Base-by-base conservation (phyloP, 2,113 vertebrate species). In the Campylomormyrus numenius region DNA sequence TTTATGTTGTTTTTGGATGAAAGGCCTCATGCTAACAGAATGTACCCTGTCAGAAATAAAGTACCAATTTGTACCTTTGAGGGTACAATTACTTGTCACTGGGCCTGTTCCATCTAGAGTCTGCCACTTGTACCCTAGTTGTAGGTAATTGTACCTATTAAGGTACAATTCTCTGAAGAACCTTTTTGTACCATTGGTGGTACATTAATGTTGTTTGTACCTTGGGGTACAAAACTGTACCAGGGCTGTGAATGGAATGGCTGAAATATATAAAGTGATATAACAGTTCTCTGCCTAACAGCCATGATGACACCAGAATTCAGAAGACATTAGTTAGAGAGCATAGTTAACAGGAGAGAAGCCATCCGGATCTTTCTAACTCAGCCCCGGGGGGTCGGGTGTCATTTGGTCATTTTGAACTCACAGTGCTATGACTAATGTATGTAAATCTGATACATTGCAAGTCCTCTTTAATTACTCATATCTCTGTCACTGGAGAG, bases 391-490 rank as follows among this genome's bases (percentile, higher is more conserved):
- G 52, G 13, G 62, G 31, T 62, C 42, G 52, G 42, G 10, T 80
- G 66, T 66, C 24, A 53, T 88, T 52, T 39, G 45, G 86, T 90
- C 74, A 88, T 90, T 90, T 88, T 88, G 52, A 90, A 90, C 50
- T 24, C 87, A 62, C 13, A 83, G 50, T 90, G 52, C 11, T 88
- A 52, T 88, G 39, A 85, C 90, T 90, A 90, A 90, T 88, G 50
- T 90, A 88, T 90, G 90, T 62, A 88, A 83, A 90, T 90, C 74
- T 88, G 15, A 66, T 62, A 88, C 70, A 88, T 21, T 35, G 39
- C 74, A 48, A 85, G 84, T 85, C 31, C 39, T 80, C 62, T 83
- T 90, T 90, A 90, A 90, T 90, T 90, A 90, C 74, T 90, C 87
- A 90, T 90, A 52, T 53, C 77, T 66, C 42, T 88, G 90, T 88